Evolutionary conservation across 1,140 invertebrate genomes (phyloP).

Genomic region (Drosophila elegans): DNA sequence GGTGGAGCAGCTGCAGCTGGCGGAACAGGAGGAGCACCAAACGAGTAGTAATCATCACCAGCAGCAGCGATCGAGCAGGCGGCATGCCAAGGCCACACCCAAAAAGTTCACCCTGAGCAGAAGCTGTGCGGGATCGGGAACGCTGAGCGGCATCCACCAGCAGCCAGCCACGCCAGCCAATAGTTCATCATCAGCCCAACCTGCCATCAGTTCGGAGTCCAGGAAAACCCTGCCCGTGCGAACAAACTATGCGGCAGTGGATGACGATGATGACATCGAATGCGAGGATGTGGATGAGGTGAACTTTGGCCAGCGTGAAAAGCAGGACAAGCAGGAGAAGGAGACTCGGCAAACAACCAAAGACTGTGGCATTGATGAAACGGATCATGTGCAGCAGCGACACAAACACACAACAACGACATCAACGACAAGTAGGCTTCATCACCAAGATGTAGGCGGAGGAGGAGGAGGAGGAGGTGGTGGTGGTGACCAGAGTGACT

Average conservation of each 20-base stretch:
- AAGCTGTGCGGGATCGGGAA: conserved; percentile 51
- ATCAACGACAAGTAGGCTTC: conserved; percentile 37
- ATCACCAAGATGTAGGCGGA: conserved; percentile 31
- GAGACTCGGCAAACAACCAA: conserved; percentile 63
- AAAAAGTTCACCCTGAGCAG: conserved; percentile 68
- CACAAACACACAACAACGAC: conserved; percentile 52
- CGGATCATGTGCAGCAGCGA: conserved; percentile 78
- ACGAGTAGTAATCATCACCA: conserved; percentile 37
- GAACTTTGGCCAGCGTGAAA: conserved; percentile 61
- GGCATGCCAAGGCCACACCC: conserved; percentile 63
- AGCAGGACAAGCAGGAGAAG: conserved; percentile 19
- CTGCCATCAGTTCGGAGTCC: conserved; percentile 29
- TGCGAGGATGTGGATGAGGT: conserved; percentile 73
- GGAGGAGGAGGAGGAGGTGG: conserved; percentile 32
- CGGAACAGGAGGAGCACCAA: conserved; percentile 50
- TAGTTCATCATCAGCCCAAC: conserved; percentile 7
- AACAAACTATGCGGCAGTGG: conserved; percentile 70
- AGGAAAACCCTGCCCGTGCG: conserved; percentile 65
- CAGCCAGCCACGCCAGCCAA: conserved; percentile 1
- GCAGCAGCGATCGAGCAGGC: conserved; percentile 45
- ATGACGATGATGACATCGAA: conserved; percentile 76
- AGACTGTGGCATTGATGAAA: conserved; percentile 76
- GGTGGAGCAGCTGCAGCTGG: conserved; percentile 73
- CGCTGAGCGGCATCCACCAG: conserved; percentile 28
- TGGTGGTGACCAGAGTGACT: conserved; percentile 65